Percentiles rank a stretch among this genome's conserved stretches.
Evolutionary conservation across 2,113 vertebrate genomes (phyloP).

Genomic region (Azemiops feae): DNA sequence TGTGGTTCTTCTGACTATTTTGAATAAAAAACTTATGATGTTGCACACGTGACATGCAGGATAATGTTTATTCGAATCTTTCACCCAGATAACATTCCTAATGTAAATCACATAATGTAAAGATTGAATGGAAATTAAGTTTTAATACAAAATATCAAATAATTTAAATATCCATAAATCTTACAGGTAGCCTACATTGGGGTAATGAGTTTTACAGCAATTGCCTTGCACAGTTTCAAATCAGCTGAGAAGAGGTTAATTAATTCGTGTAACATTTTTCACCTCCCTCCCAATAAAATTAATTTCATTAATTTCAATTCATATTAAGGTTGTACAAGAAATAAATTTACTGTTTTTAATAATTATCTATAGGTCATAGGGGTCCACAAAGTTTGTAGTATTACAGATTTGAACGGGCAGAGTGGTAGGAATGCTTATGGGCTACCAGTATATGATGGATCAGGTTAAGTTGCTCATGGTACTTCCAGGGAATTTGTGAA

Average conservation of each 20-base stretch:
- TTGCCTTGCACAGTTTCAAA: not conserved
- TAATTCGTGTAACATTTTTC: not conserved
- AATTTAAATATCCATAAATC: not conserved
- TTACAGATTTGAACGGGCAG: not conserved
- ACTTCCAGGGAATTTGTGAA: not conserved
- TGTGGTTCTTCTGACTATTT: constrained; percentile 25
- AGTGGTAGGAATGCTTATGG: not conserved
- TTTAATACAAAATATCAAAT: not conserved
- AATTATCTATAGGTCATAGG: not conserved
- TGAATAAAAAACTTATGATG: constrained; percentile 38
- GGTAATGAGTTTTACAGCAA: not conserved
- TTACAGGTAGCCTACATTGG: not conserved
- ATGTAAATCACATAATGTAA: not conserved
- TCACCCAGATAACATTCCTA: not conserved
- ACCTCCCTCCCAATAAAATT: not conserved
- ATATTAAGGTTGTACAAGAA: not conserved
- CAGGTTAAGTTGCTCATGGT: not conserved
- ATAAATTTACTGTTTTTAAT: not conserved
- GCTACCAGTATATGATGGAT: not conserved
- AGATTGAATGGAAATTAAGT: not conserved
- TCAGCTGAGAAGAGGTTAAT: not conserved
- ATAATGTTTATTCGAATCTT: not conserved
- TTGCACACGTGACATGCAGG: not conserved
- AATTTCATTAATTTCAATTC: not conserved
- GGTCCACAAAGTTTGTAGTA: not conserved